Conservation (phyloP, 1,140 invertebrate species). For the Drosophila bocki region DNA sequence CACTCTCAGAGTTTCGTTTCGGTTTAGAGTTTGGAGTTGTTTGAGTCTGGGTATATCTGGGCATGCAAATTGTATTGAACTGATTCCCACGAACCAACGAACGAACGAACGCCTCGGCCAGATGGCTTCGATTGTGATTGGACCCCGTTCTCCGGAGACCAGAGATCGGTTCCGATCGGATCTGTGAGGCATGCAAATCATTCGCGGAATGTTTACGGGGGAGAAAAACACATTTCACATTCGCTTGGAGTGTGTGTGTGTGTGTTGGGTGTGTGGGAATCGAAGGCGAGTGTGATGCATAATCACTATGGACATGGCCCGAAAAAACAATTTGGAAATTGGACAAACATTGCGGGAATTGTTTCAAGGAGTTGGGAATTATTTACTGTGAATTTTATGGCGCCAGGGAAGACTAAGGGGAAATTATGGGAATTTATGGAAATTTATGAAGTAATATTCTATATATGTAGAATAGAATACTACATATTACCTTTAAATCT, state of each 20-base stretch:
- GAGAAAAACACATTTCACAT: conserved; percentile 62
- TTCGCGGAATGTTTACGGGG: conserved; percentile 63
- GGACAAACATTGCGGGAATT: conserved; percentile 22
- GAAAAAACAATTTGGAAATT: conserved; percentile 50
- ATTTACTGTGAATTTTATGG: conserved; percentile 12
- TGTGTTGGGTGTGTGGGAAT: conserved; percentile 32
- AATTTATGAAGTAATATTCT: no score
- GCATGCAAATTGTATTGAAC: conserved; percentile 81
- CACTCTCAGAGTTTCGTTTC: conserved; percentile 5
- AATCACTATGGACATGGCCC: conserved; percentile 50
- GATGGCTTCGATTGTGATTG: conserved; percentile 82
- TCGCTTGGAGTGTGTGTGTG: conserved; percentile 30
- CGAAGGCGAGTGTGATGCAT: conserved; percentile 36
- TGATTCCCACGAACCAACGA: conserved; percentile 71
- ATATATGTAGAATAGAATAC: no score
- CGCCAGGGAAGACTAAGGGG: conserved; percentile 9
- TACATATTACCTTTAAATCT: not conserved
- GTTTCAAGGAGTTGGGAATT: not conserved
- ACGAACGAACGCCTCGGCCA: conserved; percentile 52
- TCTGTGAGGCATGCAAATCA: conserved; percentile 75
- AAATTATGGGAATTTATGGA: not conserved
- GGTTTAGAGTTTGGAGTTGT: conserved; percentile 11
- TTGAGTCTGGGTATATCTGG: conserved; percentile 49
- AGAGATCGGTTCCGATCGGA: conserved; percentile 51
- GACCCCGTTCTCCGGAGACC: conserved; percentile 32